phyloP scores from a whole-genome alignment of 1,140 invertebrate species.

The Panagrolaimus sp. region DNA sequence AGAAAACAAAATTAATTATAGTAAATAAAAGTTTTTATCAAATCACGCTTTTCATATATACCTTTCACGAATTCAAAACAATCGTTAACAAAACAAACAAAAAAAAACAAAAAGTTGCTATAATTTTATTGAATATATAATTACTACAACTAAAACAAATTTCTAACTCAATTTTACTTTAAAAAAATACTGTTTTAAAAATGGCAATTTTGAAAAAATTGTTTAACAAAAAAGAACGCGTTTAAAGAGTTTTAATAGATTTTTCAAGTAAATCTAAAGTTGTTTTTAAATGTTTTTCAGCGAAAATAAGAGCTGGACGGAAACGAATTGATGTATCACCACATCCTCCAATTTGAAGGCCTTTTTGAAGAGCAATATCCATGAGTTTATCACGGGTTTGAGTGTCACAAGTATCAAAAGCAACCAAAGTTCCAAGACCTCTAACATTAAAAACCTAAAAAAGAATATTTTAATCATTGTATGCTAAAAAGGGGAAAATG shows the following conservation, averaged over 20 bases:
- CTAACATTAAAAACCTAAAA: constrained; percentile 69
- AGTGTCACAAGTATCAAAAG: constrained; percentile 70
- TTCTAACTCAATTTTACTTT: neutral
- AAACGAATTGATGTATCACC: constrained; percentile 75
- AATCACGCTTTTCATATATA: neutral
- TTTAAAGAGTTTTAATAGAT: constrained; percentile 63
- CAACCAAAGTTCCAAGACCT: constrained; percentile 83
- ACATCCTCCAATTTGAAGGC: constrained; percentile 80
- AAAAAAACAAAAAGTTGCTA: neutral
- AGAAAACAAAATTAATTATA: neutral
- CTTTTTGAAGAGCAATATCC: constrained; percentile 70
- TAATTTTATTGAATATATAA: neutral
- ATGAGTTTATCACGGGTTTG: constrained; percentile 74
- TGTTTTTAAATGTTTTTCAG: constrained; percentile 80
- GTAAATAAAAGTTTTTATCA: constrained; percentile 7
- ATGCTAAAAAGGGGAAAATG: constrained; percentile 7
- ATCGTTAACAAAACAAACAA: neutral
- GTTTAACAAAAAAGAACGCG: constrained; percentile 12
- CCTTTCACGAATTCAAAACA: neutral
- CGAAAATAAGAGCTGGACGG: constrained; percentile 80
- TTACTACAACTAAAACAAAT: constrained; percentile 13
- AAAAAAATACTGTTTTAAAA: constrained; percentile 4
- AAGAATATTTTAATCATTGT: neutral
- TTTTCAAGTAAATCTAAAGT: constrained; percentile 77
- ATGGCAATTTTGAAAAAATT: neutral